Evolutionary conservation across 2,113 vertebrate species (phyloP), one percentile per base, ranked within the genome.

Genomic region (Oncorhynchus tshawytscha): DNA sequence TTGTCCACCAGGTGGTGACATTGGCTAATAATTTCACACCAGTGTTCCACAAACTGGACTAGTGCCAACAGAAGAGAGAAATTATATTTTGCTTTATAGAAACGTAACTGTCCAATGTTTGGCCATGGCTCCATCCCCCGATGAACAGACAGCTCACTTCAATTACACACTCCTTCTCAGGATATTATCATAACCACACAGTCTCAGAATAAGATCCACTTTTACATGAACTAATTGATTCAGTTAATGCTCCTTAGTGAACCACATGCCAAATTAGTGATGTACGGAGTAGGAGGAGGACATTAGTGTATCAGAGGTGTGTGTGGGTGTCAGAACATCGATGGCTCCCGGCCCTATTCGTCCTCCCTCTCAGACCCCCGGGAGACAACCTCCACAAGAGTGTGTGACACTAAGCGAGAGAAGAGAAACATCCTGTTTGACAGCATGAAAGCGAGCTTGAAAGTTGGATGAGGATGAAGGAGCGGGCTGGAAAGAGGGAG

Each of bases 281-380:
- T 64, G 6, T n/a, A 69, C 67, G 3, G 51, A 54, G 16, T 18
- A 54, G 16, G 16, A 54, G 49, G 49, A 18, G 39, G 39, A 45
- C 39, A 16, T 54, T 16, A 16, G 65, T 31, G 65, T 67, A 18
- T 67, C 13, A 29, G 65, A 71, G 77, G 75, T 78, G 79, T 84
- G 89, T 88, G 39, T 45, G 39, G 39, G 89, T 85, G 71, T 4
- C 5, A 81, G 79, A 83, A 77, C 74, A 54, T 59, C 66, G 81
- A 82, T 83, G 84, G 78, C 75, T 11, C 39, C 39, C 39, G 9
- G 39, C 39, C 80, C 77, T 70, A 6, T 85, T 78, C 83, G 83
- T 83, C 79, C 65, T 62, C n/a, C 79, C 75, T 75, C 81, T 74
- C 77, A 83, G 75, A 77, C 81, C 87, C 78, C 78, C 85, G 11